These are phyloP conservation scores for Pogonognathellus flavescens DNA, from an alignment of 1,140 invertebrate species.

Conservation along the genomic window DNA sequence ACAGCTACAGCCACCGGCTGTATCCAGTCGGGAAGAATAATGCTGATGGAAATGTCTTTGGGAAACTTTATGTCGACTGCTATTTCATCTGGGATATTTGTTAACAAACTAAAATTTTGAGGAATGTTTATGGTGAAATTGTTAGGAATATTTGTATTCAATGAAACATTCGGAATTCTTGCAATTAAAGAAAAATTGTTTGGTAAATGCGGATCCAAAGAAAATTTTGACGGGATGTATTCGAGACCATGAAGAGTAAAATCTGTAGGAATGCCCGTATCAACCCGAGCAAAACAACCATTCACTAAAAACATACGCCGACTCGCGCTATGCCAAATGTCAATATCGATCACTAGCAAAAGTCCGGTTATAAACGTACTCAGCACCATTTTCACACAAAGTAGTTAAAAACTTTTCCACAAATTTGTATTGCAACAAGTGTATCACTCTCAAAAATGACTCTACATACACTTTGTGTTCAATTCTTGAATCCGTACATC, in stretches of 20 bases:
- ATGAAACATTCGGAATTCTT: neutral
- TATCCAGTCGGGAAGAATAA: constrained; percentile 23
- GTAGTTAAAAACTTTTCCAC: neutral
- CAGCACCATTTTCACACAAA: neutral
- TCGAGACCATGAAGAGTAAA: constrained; percentile 17
- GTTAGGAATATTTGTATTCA: neutral
- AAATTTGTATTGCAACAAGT: too few relatives aligned
- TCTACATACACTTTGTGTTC: too few relatives aligned
- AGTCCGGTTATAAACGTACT: neutral
- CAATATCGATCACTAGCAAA: constrained; percentile 3
- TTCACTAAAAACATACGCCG: neutral
- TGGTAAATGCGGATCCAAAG: constrained; percentile 1
- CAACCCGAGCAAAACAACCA: constrained; percentile 12
- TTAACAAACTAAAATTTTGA: neutral
- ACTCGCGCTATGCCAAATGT: neutral
- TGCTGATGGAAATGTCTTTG: constrained; percentile 11
- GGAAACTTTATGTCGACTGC: constrained; percentile 23
- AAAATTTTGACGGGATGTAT: constrained; percentile 20
- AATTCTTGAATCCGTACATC: too few relatives aligned
- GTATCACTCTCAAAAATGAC: too few relatives aligned
- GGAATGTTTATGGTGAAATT: constrained; percentile 5
- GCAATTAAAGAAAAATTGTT: constrained; percentile 3
- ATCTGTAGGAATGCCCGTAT: constrained; percentile 18
- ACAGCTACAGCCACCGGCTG: neutral
- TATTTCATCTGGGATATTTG: neutral